Percentiles rank a stretch among this genome's conserved stretches.
These are phyloP conservation scores for Psammodynastes pulverulentus DNA, from an alignment of 2,113 vertebrate species.

Conservation along the genomic window DNA sequence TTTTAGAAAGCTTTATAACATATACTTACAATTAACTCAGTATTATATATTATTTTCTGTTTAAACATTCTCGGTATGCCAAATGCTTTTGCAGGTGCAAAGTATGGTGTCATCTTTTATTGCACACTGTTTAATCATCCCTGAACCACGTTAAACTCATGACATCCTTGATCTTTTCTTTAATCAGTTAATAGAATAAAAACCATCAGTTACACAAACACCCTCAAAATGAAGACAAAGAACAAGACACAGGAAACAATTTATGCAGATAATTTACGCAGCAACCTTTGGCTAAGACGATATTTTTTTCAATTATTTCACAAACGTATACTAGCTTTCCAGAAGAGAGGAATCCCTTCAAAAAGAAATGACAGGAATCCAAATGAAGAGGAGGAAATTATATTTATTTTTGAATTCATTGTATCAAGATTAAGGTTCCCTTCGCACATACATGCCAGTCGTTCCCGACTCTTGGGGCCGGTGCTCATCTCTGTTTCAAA, in stretches of 20 bases:
- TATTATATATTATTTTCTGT: neutral
- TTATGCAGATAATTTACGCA: neutral
- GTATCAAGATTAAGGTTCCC: no score
- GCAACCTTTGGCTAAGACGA: neutral
- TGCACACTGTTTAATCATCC: neutral
- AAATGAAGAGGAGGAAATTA: neutral
- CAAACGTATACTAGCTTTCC: neutral
- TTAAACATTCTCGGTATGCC: neutral
- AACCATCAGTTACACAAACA: neutral
- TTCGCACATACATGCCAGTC: no score
- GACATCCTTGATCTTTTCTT: neutral
- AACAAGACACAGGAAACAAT: neutral
- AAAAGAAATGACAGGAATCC: neutral
- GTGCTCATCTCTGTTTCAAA: no score
- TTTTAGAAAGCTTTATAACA: neutral
- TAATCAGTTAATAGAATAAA: conserved; percentile 9
- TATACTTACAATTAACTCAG: neutral
- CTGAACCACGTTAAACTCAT: neutral
- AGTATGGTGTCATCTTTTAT: neutral
- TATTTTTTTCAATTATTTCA: neutral
- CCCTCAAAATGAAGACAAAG: conserved; percentile 15
- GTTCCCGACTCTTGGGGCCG: no score
- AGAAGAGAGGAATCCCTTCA: neutral
- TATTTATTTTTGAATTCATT: neutral
- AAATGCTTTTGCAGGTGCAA: neutral